Conservation (phyloP, 1,140 invertebrate genomes). For the Marisa cornuarietis region DNA sequence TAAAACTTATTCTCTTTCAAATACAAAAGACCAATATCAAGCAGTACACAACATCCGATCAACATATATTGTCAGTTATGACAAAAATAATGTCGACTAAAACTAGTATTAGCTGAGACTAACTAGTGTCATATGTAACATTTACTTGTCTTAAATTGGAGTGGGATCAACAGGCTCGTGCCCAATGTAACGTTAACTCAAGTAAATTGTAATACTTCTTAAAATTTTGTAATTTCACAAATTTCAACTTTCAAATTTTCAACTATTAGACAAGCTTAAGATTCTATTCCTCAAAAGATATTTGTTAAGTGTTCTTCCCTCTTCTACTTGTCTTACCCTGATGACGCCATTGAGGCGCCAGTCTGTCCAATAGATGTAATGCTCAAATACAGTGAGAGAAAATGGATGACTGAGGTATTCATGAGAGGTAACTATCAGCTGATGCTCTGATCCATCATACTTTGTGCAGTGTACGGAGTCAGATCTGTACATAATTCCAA, state of each 20-base stretch:
- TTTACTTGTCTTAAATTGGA: too few relatives aligned
- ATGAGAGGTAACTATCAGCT: constrained; percentile 70
- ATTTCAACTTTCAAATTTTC: not conserved
- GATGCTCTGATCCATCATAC: constrained; percentile 71
- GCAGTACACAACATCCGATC: too few relatives aligned
- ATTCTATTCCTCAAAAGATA: not conserved
- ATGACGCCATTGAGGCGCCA: constrained; percentile 90
- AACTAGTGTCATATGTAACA: too few relatives aligned
- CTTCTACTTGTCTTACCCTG: constrained; percentile 57
- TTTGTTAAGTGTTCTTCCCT: not conserved
- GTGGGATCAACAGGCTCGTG: too few relatives aligned
- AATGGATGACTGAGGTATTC: constrained; percentile 80
- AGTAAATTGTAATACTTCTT: not conserved
- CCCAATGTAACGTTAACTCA: not conserved
- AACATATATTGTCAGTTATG: too few relatives aligned
- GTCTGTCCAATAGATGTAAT: constrained; percentile 89
- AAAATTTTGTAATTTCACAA: too few relatives aligned
- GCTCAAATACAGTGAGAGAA: constrained; percentile 86
- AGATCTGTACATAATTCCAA: constrained; percentile 69
- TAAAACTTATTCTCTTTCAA: too few relatives aligned
- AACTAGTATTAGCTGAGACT: too few relatives aligned
- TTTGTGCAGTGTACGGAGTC: constrained; percentile 84
- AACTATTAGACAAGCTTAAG: not conserved
- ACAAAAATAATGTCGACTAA: too few relatives aligned
- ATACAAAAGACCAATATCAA: too few relatives aligned